Conservation (phyloP, 2,797 vertebrate species). For the Silurus aristotelis region DNA sequence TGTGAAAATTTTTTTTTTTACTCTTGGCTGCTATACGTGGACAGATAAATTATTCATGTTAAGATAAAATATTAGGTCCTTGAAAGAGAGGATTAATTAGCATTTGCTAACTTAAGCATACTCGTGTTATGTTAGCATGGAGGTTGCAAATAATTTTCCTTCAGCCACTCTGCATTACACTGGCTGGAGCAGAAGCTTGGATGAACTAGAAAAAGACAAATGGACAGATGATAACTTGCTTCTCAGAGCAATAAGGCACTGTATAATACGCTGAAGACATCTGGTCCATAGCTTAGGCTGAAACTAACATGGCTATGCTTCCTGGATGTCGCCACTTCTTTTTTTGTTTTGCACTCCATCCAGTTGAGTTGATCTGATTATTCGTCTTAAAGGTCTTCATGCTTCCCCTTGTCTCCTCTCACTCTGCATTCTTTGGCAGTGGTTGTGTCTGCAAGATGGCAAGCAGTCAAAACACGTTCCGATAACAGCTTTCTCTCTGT, state of each 20-base stretch:
- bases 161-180: background rate
- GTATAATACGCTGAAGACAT: conserved; percentile 39
- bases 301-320: conserved; percentile 18
- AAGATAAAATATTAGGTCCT: conserved; percentile 29
- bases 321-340: conserved; percentile 41
- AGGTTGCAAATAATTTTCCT: conserved; percentile 10
- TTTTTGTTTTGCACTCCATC: conserved; percentile 14
- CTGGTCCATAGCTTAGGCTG: conserved; percentile 27
- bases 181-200: background rate
- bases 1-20: conserved; percentile 4
- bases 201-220: conserved; percentile 19
- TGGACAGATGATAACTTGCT: conserved; percentile 37
- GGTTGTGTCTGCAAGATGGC: conserved; percentile 45
- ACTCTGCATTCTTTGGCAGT: conserved; percentile 40
- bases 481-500: conserved; percentile 45
- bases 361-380: conserved; percentile 33
- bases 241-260: conserved; percentile 31
- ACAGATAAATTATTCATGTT: conserved; percentile 30
- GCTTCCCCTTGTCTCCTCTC: conserved; percentile 12
- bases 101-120: conserved; percentile 22
- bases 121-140: background rate
- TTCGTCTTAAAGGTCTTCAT: conserved; percentile 39
- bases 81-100: background rate
- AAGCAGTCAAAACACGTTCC: conserved; percentile 53
- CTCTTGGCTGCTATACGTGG: conserved; percentile 17